These are phyloP conservation scores for Sceloporus undulatus DNA, from an alignment of 2,113 vertebrate species.

Conservation along the genomic window DNA sequence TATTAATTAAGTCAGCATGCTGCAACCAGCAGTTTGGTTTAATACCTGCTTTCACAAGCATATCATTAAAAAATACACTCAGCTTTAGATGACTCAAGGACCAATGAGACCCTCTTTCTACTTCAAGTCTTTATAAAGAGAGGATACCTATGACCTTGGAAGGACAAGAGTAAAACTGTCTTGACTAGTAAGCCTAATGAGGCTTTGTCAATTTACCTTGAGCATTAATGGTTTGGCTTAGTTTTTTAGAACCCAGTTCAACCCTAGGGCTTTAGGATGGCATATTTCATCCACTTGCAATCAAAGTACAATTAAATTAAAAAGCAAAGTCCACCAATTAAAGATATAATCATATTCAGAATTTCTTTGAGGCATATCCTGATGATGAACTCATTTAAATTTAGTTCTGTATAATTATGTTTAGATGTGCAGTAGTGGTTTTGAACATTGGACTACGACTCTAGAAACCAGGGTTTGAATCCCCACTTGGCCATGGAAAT, in stretches of 20 bases:
- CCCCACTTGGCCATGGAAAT: no score
- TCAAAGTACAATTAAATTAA: neutral
- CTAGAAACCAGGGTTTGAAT: no score
- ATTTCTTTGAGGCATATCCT: neutral
- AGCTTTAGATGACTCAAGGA: neutral
- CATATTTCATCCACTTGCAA: neutral
- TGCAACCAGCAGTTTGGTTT: neutral
- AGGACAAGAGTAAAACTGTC: neutral
- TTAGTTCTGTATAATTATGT: neutral
- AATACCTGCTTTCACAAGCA: neutral
- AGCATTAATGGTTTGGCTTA: neutral
- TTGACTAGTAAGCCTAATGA: neutral
- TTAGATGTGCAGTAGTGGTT: no score
- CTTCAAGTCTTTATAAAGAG: neutral
- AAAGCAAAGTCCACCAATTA: neutral
- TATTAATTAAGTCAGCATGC: slow-evolving; percentile 25
- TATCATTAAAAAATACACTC: neutral
- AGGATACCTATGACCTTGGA: neutral
- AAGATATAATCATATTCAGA: neutral
- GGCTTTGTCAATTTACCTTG: neutral
- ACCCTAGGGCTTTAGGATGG: neutral
- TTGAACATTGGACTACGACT: no score
- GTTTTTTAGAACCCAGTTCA: neutral
- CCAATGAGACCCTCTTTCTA: neutral
- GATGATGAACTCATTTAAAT: neutral